Evolutionary conservation across 2,888 invertebrate species (phyloP), one percentile per base, ranked within the genome.

Genomic region (Andrena bicolor): DNA sequence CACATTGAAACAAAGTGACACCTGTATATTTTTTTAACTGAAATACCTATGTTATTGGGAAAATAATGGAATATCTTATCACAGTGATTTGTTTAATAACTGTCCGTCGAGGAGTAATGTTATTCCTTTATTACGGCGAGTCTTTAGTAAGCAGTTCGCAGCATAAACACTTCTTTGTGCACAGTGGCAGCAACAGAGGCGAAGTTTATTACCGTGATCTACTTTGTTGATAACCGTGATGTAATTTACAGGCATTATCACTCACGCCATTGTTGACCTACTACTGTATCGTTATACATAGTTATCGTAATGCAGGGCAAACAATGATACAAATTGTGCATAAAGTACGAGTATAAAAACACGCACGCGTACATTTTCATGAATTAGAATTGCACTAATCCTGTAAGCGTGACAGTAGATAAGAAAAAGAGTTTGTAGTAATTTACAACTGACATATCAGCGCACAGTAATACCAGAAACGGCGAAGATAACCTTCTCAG

Each of bases 201-300:
- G 60, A 23, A n/a, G 48, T 69, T 53, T 51, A 49, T 26, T 61
- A 49, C n/a, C 6, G 13, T 30, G 49, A 68, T 75, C 49, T 51
- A 51, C 26, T 60, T 75, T 20, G 10, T 26, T 60, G 65, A 66
- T 66, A 74, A 60, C 16, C 74, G 16, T 49, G 49, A 66, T 74
- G 60, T 60, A 74, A 74, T 66, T 63, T 75, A 53, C 20, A 63
- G 28, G n/a, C 41, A 63, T 63, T 58, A 64, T 56, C 23, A 3
- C 64, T 23, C 53, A 2, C 53, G 51, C 32, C 20, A 56, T 63
- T 49, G 60, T 61, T 69, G 28, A 32, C 26, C 48, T 13, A 56
- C 30, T 64, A 49, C n/a, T 48, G 41, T 28, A 69, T 51, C n/a
- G 7, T 5, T 41, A 28, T 71, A 7, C 28, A 26, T 60, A 56